These are phyloP conservation scores for Gnathonemus echidnorhynchus DNA, from an alignment of 2,113 vertebrate species.

Conservation along the genomic window DNA sequence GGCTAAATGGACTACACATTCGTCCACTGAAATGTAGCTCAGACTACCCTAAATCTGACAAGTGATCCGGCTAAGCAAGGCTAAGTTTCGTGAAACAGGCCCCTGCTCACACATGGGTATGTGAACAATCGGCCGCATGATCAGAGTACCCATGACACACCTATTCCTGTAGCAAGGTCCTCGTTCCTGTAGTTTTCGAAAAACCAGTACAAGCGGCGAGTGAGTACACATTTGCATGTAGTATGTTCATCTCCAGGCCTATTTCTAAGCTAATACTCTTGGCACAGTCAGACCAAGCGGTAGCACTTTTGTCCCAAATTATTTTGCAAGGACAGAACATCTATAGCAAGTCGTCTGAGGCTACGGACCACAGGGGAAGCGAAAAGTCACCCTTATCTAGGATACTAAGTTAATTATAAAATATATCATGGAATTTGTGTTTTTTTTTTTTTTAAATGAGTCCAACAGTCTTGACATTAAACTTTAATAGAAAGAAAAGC, in stretches of 20 bases:
- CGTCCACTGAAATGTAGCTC: too few species aligned
- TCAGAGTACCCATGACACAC: neutral
- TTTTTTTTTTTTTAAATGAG: neutral
- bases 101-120: neutral
- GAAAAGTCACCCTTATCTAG: neutral
- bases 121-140: neutral
- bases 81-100: too few species aligned
- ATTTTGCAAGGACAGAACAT: neutral
- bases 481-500: slow-evolving; percentile 8
- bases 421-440: neutral
- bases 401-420: neutral
- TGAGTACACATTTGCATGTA: neutral
- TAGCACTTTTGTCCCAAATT: neutral
- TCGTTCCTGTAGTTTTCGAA: neutral
- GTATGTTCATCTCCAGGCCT: neutral
- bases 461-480: neutral
- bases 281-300: neutral
- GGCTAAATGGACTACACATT: too few species aligned
- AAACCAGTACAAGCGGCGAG: neutral
- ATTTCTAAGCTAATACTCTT: neutral
- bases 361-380: neutral
- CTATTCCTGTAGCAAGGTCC: neutral
- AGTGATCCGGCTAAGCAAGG: too few species aligned
- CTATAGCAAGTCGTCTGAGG: neutral
- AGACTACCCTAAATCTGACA: too few species aligned